Conservation (phyloP, 2,888 invertebrate species). For the Sminthurinus aureus region DNA sequence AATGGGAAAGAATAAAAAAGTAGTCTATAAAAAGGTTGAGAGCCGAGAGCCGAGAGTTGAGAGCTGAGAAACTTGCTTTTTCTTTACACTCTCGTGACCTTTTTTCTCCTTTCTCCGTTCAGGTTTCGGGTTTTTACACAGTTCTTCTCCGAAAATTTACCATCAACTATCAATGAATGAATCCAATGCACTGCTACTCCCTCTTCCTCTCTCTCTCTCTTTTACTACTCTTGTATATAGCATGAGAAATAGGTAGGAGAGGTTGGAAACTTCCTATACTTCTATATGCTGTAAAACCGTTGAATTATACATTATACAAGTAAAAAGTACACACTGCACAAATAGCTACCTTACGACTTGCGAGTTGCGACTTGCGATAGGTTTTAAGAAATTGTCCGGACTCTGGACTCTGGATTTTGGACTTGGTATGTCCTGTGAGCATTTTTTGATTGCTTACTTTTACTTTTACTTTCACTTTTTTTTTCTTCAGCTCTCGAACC, state of each 20-base stretch:
- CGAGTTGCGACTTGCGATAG: too few species aligned
- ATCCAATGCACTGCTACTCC: neutral
- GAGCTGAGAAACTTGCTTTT: neutral
- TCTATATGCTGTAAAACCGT: too few species aligned
- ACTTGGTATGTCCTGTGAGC: neutral
- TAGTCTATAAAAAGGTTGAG: neutral
- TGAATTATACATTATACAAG: too few species aligned
- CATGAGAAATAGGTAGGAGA: too few species aligned
- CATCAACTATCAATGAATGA: neutral
- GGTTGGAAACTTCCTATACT: too few species aligned
- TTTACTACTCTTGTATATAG: too few species aligned
- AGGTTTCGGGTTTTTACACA: too few species aligned
- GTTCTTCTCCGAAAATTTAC: neutral
- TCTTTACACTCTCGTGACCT: neutral
- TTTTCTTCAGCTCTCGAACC: neutral
- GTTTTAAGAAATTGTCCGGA: too few species aligned
- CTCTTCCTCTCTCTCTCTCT: neutral
- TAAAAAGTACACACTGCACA: too few species aligned
- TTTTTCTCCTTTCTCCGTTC: neutral
- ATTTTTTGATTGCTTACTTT: neutral
- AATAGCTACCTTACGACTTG: too few species aligned
- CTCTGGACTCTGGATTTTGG: too few species aligned
- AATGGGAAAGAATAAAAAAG: too few species aligned
- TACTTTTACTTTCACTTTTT: neutral
- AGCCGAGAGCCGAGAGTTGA: neutral